Evolutionary conservation across 2,113 vertebrate genomes (phyloP).

Genomic region (Candoia aspera): DNA sequence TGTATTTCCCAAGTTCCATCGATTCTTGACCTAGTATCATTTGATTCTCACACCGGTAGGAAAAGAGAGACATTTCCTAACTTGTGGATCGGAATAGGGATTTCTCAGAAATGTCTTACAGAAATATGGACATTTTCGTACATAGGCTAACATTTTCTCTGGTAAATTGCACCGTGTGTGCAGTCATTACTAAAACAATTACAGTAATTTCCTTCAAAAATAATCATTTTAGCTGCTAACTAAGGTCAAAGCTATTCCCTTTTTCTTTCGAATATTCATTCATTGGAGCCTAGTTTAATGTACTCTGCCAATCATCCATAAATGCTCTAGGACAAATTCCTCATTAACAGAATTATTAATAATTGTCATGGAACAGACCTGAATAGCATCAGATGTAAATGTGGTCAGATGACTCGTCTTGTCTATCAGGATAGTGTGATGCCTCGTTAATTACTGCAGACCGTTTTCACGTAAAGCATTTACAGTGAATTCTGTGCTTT

Average conservation of each 20-base stretch:
- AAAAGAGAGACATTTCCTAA: background rate
- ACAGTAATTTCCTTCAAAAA: background rate
- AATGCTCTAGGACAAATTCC: conserved; percentile 54
- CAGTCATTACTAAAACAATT: background rate
- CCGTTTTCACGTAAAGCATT: conserved; percentile 29
- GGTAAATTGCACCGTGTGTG: background rate
- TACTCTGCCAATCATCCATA: conserved; percentile 15
- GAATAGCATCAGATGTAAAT: conserved; percentile 59
- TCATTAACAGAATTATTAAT: conserved; percentile 67
- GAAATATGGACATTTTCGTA: background rate
- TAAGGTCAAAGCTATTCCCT: conserved; percentile 50
- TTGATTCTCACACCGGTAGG: background rate
- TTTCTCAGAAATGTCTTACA: background rate
- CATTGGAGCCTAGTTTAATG: conserved; percentile 53
- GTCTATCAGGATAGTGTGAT: conserved; percentile 36
- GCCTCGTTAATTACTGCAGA: conserved; percentile 58
- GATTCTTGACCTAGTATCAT: background rate
- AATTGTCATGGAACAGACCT: conserved; percentile 44
- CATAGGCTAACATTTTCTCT: background rate
- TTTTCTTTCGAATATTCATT: conserved; percentile 53
- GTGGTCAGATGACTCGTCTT: conserved; percentile 46
- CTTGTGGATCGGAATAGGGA: background rate
- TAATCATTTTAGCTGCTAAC: conserved; percentile 41
- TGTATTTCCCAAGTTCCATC: background rate
- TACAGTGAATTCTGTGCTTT: conserved; percentile 27